Conservation (phyloP, 2,888 invertebrate genomes). For the Dryobotodes eremita region DNA sequence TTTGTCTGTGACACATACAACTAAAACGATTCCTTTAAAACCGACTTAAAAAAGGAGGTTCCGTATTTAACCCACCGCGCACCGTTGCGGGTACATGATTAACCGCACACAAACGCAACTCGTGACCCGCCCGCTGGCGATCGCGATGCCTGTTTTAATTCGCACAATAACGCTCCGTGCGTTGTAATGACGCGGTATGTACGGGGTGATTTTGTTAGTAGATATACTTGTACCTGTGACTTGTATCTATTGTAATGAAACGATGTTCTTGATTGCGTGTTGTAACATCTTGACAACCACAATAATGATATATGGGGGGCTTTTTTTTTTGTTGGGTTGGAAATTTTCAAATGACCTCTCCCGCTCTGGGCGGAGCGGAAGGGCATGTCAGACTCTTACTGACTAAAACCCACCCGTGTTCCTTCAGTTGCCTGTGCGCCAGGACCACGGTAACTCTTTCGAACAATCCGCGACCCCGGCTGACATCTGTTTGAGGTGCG, state of each 20-base stretch:
- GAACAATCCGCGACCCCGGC: no score
- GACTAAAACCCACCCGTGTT: no score
- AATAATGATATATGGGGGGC: background rate
- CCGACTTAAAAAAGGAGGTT: slow-evolving; percentile 1
- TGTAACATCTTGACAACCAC: background rate
- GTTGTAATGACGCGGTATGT: slow-evolving; percentile 25
- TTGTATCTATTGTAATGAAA: background rate
- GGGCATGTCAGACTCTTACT: no score
- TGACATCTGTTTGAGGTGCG: no score
- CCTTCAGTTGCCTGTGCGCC: no score
- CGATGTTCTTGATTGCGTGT: background rate
- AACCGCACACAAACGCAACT: slow-evolving; percentile 62
- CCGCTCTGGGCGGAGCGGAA: no score
- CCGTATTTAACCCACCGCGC: slow-evolving; percentile 11
- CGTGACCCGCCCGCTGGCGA: slow-evolving; percentile 80
- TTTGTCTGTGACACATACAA: background rate
- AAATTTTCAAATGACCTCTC: no score
- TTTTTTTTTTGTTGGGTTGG: no score
- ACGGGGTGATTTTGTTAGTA: slow-evolving; percentile 37
- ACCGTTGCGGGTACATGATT: slow-evolving; percentile 53
- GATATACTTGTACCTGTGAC: background rate
- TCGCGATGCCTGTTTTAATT: slow-evolving; percentile 82
- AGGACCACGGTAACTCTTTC: no score
- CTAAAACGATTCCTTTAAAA: background rate
- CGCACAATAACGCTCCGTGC: slow-evolving; percentile 83